These are phyloP conservation scores for Drosophila prolongata DNA, from an alignment of 2,888 invertebrate species.

Conservation along the genomic window DNA sequence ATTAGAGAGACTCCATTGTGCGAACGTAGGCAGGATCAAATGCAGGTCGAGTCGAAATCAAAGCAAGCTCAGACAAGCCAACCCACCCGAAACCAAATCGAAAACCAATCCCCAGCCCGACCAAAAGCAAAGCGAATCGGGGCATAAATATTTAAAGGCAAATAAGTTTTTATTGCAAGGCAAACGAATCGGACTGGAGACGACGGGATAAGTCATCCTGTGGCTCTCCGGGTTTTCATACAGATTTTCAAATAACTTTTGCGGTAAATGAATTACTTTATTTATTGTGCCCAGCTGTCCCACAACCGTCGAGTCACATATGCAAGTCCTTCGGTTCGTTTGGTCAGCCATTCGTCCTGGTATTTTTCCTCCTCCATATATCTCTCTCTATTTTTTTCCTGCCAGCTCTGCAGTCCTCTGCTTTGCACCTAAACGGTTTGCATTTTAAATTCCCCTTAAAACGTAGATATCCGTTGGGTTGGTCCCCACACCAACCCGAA, in stretches of 20 bases:
- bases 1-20: constrained; percentile 43
- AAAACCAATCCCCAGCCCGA: not conserved
- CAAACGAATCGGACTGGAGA: constrained; percentile 53
- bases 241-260: constrained; percentile 75
- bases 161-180: constrained; percentile 74
- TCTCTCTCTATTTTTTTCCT: not conserved
- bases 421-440: constrained; percentile 53
- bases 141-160: constrained; percentile 74
- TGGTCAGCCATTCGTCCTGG: constrained; percentile 15
- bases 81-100: not conserved
- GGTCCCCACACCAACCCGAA: constrained; percentile 46
- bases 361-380: not conserved
- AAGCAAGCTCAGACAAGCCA: not conserved
- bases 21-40: constrained; percentile 58
- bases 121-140: constrained; percentile 1
- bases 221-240: constrained; percentile 50
- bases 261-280: constrained; percentile 78
- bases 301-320: constrained; percentile 44
- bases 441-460: constrained; percentile 54
- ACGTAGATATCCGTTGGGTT: not conserved
- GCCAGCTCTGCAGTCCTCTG: constrained; percentile 44
- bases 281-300: constrained; percentile 74
- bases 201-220: constrained; percentile 42
- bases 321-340: constrained; percentile 49
- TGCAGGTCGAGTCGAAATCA: constrained; percentile 25